These are phyloP conservation scores for Myotis findleyi DNA, from an alignment of 2,797 vertebrate genomes.

Conservation along the genomic window DNA sequence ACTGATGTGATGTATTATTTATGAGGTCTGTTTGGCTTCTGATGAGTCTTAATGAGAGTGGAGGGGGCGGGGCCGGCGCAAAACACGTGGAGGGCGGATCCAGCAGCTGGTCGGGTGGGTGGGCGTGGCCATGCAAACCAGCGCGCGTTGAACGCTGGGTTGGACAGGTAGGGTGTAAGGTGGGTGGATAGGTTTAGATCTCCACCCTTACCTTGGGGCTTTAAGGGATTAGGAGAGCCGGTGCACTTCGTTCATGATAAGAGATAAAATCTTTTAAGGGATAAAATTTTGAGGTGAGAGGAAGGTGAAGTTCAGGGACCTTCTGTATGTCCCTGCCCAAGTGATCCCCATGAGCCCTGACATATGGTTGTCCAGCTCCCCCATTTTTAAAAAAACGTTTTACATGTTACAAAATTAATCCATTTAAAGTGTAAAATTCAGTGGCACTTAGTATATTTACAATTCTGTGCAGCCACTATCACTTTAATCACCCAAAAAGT, in stretches of 20 bases:
- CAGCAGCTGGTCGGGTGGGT: rapidly evolving
- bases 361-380: not conserved
- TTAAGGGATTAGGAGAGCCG: rapidly evolving
- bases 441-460: not conserved
- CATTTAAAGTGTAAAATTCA: not conserved
- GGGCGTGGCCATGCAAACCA: slow-evolving; percentile 47
- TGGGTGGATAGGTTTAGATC: not conserved
- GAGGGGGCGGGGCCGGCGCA: not conserved
- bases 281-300: not conserved
- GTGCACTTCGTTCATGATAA: not conserved
- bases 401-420: not conserved
- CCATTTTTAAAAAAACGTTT: not conserved
- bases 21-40: not conserved
- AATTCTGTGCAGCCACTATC: not conserved
- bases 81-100: slow-evolving; percentile 46
- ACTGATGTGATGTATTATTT: slow-evolving; percentile 58
- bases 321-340: not conserved
- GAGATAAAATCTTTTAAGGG: no score
- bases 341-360: not conserved
- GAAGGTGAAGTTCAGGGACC: not conserved
- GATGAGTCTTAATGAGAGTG: slow-evolving; percentile 1
- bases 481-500: not conserved
- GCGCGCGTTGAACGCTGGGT: not conserved
- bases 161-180: not conserved
- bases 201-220: not conserved